Evolutionary conservation across 1,140 invertebrate species (phyloP).

Genomic region (Trichonephila clavata): DNA sequence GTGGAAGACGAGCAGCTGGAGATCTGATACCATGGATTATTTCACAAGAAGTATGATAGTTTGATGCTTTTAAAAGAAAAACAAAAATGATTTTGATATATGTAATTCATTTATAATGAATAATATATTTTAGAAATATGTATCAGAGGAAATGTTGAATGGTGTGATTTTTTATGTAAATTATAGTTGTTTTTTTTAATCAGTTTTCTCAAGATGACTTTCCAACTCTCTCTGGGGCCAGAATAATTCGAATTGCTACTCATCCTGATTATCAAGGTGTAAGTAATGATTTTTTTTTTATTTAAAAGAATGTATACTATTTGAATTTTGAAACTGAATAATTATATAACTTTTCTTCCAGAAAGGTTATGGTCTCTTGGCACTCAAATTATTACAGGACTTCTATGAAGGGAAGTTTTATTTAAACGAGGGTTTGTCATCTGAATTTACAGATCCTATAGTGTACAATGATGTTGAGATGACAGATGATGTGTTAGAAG

Average conservation of each 20-base stretch:
- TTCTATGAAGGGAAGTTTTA: conserved; percentile 89
- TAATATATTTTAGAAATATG: neutral
- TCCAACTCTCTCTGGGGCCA: conserved; percentile 92
- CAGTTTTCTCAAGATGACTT: conserved; percentile 95
- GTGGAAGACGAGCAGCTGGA: conserved; percentile 94
- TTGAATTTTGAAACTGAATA: neutral
- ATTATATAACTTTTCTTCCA: conserved; percentile 13
- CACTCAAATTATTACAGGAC: conserved; percentile 90
- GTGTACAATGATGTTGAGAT: conserved; percentile 81
- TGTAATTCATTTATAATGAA: too few species aligned
- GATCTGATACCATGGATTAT: conserved; percentile 99
- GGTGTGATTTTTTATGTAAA: neutral
- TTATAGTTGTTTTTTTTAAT: conserved; percentile 39
- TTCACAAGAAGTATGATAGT: conserved; percentile 88
- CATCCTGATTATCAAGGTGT: conserved; percentile 98
- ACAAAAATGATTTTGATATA: too few species aligned
- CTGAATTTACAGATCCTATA: conserved; percentile 86
- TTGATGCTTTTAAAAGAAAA: too few species aligned
- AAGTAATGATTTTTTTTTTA: conserved; percentile 78
- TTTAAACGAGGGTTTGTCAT: neutral
- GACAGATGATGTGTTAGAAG: conserved; percentile 78
- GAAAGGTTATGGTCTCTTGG: conserved; percentile 94
- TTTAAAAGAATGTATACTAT: neutral
- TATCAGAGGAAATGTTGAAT: too few species aligned
- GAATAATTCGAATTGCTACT: conserved; percentile 97